phyloP scores from a whole-genome alignment of 1,140 invertebrate species.

The Bombus difficillimus region DNA sequence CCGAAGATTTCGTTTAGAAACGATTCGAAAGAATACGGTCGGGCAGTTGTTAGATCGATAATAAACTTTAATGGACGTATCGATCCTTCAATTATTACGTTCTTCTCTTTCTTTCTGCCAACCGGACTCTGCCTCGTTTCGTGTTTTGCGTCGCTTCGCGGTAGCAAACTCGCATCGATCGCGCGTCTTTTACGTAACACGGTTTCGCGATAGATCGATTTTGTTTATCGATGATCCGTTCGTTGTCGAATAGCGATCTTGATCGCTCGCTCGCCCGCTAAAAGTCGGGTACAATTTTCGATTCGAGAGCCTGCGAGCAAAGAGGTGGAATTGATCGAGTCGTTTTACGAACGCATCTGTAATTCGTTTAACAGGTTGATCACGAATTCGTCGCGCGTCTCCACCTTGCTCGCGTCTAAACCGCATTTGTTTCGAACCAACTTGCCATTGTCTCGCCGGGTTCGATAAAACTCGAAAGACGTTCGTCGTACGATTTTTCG shows the following conservation, averaged over 20 bases:
- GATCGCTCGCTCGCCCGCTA: no score
- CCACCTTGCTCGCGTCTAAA: neutral
- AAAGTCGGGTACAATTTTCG: neutral
- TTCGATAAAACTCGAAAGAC: neutral
- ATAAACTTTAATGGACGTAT: constrained; percentile 59
- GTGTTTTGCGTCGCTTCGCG: neutral
- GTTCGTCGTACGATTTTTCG: neutral
- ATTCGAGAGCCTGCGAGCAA: neutral
- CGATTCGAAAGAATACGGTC: constrained; percentile 19
- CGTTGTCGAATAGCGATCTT: neutral
- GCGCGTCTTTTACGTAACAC: neutral
- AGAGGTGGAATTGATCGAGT: neutral
- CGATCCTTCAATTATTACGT: constrained; percentile 28
- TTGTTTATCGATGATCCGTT: neutral
- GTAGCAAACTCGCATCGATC: no score
- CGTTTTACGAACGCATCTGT: neutral
- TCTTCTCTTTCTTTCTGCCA: no score
- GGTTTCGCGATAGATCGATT: neutral
- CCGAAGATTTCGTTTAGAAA: no score
- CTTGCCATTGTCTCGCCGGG: neutral
- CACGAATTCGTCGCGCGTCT: neutral
- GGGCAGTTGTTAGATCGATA: constrained; percentile 50
- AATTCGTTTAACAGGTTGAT: neutral
- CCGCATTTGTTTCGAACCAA: neutral
- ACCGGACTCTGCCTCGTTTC: no score